A percentile compares a stretch with the other conserved stretches of the same genome.
Conservation (phyloP, 1,140 invertebrate species). For the Riptortus pedestris region DNA sequence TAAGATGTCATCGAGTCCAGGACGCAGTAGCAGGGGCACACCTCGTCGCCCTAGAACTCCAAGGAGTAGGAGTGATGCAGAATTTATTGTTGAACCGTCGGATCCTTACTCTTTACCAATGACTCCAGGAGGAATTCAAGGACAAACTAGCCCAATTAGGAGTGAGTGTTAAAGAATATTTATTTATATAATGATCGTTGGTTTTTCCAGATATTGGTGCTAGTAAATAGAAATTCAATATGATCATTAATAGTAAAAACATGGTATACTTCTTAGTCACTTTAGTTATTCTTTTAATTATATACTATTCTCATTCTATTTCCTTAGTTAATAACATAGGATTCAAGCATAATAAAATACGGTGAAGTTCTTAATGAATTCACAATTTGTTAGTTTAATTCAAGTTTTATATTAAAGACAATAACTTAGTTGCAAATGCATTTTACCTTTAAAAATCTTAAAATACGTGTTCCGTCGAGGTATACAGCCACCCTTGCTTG, state of each 20-base stretch:
- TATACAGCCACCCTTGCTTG: no score
- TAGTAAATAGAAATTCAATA: background rate
- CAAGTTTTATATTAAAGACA: no score
- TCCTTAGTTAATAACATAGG: background rate
- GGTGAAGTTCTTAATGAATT: no score
- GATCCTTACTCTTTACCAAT: slow-evolving; percentile 27
- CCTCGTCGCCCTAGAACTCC: background rate
- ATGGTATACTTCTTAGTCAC: no score
- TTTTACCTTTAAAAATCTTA: no score
- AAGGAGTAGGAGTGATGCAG: slow-evolving; percentile 15
- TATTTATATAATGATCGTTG: no score
- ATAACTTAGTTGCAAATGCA: no score
- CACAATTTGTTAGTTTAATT: no score
- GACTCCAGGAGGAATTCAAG: slow-evolving; percentile 11
- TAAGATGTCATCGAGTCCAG: slow-evolving; percentile 6
- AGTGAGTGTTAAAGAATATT: background rate
- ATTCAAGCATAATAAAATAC: no score
- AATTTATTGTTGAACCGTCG: slow-evolving; percentile 29
- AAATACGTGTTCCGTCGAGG: no score
- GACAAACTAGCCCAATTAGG: background rate
- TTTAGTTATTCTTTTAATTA: background rate
- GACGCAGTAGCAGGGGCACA: background rate
- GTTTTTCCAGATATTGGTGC: background rate
- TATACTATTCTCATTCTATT: background rate
- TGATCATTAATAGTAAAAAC: no score